Base-by-base conservation (phyloP, 2,797 vertebrate species). In the Eulemur rubriventer region DNA sequence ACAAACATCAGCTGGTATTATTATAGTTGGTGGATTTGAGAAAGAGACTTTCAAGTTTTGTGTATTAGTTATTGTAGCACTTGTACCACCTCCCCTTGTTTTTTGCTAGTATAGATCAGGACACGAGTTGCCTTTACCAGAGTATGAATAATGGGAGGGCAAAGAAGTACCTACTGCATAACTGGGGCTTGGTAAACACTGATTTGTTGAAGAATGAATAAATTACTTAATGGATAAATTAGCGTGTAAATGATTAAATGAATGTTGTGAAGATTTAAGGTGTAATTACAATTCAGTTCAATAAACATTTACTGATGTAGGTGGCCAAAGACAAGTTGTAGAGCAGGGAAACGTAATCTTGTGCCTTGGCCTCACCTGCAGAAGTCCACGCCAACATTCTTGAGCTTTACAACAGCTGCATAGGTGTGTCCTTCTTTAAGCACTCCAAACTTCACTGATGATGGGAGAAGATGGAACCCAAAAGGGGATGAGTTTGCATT, bases 341-440 rank as follows among this genome's bases (percentile, higher is more conserved):
- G 48, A 30, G 33, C 1, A 48, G 69, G 46, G 10, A 41, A 18
- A n/a, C 70, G 80, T 30, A n/a, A 43, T 10, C 17, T 10, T 48
- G 86, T 14, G 38, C 8, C 35, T 55, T 22, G 80, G 63, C 80
- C 97, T 97, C 97, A 99, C 99, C 99, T 99, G 98, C 99, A 99
- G 87, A 99, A 99, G 95, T 99, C 98, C 35, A 99, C 98, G 0
- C 99, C 99, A 52, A 99, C 89, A 0, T 99, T 99, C 98, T 98
- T 99, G 97, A 99, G 98, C 78, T 98, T 97, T 30, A 99, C 99
- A 0, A 96, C 98, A 50, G 98, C 18, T 9, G 96, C 38, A 0
- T 99, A 99, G n/a, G 96, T 98, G 73, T 98, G 98, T 50, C 99
- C 99, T 97, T 99, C 99, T 97, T 98, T 98, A 38, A 99, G 98